These are phyloP conservation scores for Sebastes variabilis DNA, from an alignment of 2,797 vertebrate species.

Conservation along the genomic window DNA sequence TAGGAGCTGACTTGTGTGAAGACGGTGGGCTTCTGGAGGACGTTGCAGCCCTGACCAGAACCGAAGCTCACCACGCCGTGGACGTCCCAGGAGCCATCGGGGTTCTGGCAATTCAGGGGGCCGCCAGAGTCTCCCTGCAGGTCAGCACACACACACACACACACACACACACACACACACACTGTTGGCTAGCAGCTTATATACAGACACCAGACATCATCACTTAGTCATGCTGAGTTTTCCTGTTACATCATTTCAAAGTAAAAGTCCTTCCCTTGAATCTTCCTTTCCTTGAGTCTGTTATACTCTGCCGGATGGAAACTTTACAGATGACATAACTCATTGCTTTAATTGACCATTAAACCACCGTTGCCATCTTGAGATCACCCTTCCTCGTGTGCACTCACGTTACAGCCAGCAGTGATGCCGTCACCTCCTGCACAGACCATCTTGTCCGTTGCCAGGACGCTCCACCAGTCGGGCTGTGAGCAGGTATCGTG, in stretches of 20 bases:
- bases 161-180: neutral
- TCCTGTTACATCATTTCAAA: neutral
- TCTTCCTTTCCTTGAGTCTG: neutral
- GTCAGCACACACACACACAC: neutral
- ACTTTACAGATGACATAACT: neutral
- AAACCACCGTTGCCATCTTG: neutral
- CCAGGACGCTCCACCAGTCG: constrained; percentile 83
- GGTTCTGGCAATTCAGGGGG: constrained; percentile 81
- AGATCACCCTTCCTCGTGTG: neutral
- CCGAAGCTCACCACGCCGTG: constrained; percentile 88
- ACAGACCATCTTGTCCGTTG: constrained; percentile 83
- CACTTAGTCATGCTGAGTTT: neutral
- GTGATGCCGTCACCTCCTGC: constrained; percentile 85
- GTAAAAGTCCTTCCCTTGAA: neutral
- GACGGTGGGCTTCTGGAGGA: constrained; percentile 83
- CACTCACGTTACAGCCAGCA: constrained; percentile 85
- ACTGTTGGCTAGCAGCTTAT: neutral
- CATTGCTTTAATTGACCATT: neutral
- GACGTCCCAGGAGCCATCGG: constrained; percentile 78
- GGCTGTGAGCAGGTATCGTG: constrained; percentile 69
- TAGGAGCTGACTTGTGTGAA: constrained; percentile 86
- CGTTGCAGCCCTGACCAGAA: constrained; percentile 82
- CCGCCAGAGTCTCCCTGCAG: constrained; percentile 86
- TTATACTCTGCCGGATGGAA: neutral
- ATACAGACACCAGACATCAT: neutral